These are phyloP conservation scores for Hymenopus coronatus DNA, from an alignment of 2,888 invertebrate genomes.

Conservation along the genomic window DNA sequence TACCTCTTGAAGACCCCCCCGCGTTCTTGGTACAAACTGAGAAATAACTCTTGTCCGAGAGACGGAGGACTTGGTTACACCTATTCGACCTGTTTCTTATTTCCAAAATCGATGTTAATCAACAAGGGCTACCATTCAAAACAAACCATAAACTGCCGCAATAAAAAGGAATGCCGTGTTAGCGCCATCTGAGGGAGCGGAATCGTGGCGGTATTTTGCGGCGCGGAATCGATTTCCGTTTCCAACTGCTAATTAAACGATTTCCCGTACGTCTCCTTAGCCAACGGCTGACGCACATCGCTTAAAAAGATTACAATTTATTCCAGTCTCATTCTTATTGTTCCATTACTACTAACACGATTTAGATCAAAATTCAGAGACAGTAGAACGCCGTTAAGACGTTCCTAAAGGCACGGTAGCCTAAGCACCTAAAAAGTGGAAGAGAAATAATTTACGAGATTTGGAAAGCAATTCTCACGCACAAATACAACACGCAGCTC, in stretches of 20 bases:
- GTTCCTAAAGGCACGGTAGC: too few species aligned
- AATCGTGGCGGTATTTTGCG: neutral
- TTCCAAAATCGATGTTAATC: neutral
- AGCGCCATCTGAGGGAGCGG: too few species aligned
- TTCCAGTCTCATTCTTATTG: neutral
- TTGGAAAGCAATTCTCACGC: too few species aligned
- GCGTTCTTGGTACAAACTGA: conserved; percentile 12
- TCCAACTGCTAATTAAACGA: neutral
- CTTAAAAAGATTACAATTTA: neutral
- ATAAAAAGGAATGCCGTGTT: neutral
- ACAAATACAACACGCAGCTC: too few species aligned
- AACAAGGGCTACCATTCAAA: too few species aligned
- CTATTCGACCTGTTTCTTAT: neutral
- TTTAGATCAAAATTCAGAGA: too few species aligned
- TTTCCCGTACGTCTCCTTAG: neutral
- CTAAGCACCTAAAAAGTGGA: too few species aligned
- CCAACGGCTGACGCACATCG: neutral
- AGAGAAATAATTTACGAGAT: too few species aligned
- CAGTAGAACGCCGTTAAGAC: too few species aligned
- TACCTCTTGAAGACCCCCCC: neutral
- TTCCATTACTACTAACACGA: neutral
- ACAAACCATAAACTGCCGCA: too few species aligned
- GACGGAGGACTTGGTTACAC: neutral
- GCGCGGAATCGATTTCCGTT: neutral
- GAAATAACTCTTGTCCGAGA: conserved; percentile 15